Conservation (phyloP, 2,797 vertebrate genomes). For the Coilia nasus region DNA sequence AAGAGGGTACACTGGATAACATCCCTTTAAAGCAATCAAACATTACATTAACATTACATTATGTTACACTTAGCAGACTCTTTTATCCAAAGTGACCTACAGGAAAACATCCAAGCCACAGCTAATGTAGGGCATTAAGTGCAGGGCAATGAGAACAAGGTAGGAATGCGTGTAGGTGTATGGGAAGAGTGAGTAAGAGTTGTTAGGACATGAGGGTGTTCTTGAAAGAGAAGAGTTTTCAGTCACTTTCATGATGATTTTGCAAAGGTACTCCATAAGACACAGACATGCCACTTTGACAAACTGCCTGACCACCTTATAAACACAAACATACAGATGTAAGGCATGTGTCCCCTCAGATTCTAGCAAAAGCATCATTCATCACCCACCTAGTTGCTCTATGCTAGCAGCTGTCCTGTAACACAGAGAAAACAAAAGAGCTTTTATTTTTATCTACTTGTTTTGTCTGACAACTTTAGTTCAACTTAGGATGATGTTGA, state of each 20-base stretch:
- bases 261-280: not conserved
- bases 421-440: not conserved
- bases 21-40: not conserved
- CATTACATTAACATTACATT: no score
- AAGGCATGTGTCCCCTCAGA: not conserved
- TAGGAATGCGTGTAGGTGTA: no score
- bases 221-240: no score
- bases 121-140: no score
- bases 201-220: no score
- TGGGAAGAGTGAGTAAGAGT: no score
- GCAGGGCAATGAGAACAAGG: no score
- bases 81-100: no score
- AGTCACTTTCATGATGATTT: not conserved
- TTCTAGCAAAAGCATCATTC: not conserved
- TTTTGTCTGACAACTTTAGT: constrained; percentile 1
- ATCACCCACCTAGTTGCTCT: not conserved
- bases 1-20: not conserved
- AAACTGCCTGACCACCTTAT: not conserved
- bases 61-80: no score
- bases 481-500: not conserved
- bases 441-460: no score
- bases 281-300: not conserved
- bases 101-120: no score
- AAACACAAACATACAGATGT: not conserved
- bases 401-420: constrained; percentile 3